phyloP scores from a whole-genome alignment of 2,888 invertebrate species.

The Stegana nigrithorax region DNA sequence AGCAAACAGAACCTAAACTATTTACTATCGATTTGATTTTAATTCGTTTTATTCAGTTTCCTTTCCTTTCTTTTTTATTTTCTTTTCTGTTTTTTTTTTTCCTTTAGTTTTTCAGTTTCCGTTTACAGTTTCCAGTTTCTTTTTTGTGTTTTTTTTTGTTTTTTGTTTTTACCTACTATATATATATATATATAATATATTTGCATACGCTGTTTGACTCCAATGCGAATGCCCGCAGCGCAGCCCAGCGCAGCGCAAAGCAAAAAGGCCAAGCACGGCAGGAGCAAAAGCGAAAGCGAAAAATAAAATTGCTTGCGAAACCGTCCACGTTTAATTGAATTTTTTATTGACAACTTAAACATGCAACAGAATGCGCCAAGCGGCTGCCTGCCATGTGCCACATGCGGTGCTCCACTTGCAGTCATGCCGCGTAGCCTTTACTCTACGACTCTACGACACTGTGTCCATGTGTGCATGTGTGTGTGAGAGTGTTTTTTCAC shows the following conservation, averaged over 20 bases:
- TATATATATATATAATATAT: neutral
- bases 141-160: neutral
- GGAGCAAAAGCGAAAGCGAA: neutral
- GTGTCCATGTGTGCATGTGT: too few relatives aligned
- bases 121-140: too few relatives aligned
- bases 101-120: too few relatives aligned
- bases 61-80: neutral
- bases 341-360: conserved; percentile 19
- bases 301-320: neutral
- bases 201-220: too few relatives aligned
- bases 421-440: too few relatives aligned
- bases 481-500: too few relatives aligned
- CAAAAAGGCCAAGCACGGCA: too few relatives aligned
- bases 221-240: too few relatives aligned
- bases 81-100: neutral
- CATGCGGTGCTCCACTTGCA: too few relatives aligned
- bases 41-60: neutral
- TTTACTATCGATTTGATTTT: too few relatives aligned
- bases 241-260: too few relatives aligned
- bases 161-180: neutral
- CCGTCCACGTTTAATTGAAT: conserved; percentile 13
- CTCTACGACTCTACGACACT: too few relatives aligned
- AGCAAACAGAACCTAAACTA: conserved; percentile 65
- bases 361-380: neutral
- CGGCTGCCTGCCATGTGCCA: neutral